Base-by-base conservation (phyloP, 1,140 invertebrate species). In the Phocides pigmalion region DNA sequence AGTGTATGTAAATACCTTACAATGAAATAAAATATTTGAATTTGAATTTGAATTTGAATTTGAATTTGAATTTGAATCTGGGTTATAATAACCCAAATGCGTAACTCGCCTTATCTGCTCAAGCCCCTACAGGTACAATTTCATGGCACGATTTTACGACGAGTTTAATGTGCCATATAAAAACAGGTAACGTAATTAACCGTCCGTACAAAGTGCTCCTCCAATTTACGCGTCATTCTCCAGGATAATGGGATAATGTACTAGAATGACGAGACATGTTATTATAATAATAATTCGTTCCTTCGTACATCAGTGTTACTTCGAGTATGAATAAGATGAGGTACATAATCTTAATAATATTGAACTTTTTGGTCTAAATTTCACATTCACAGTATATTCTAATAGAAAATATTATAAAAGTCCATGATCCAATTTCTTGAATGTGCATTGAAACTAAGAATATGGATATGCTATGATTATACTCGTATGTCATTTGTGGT, bases 221-320 rank as follows among this genome's bases (percentile, higher is more conserved):
- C 35, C 53, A 42, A 64, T 56, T 64, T 53, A 64, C 28, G 35
- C 28, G 16, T 61, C 54, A 54, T 22, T 66, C 39, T 44, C 41
- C 54, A 61, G 37, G 50, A 22, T 66, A 66, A 44, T 53, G 19
- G 44, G 32, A 56, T 66, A 66, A 66, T 66, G 37, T 41, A 64
- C 39, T 32, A 53, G 14, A 58, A 66, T 64, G 49, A 63, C 54
- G 61, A 54, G 56, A 72, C 54, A 72, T 74, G 66, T 70, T 35
- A 47, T 74, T 72, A 77, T 76, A 76, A 72, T 75, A 79, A 70
- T 87, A 87, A 85, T 87, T 88, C 81, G 84, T 86, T 86, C 81
- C 64, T 79, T 77, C 61, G 76, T 83, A 77, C 39, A 32, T 32
- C 14, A 22, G 17, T 61, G 58, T 68, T 64, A 67, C 46, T 69